Conservation (phyloP, 2,113 vertebrate genomes). For the Oncorhynchus clarkii region DNA sequence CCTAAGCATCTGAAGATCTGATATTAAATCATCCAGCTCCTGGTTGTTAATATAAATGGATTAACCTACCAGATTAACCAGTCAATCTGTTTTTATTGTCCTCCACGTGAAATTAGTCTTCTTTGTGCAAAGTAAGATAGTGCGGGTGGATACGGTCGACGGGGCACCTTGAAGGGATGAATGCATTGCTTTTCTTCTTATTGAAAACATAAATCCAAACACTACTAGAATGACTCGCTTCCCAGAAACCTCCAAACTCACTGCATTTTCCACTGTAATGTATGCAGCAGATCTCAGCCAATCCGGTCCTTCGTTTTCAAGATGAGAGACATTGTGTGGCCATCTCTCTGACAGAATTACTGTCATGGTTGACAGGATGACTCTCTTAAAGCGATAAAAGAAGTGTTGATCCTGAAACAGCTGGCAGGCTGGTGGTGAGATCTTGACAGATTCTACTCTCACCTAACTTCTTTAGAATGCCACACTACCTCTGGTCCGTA, state of each 20-base stretch:
- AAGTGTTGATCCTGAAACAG: slow-evolving; percentile 72
- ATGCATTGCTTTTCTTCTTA: slow-evolving; percentile 47
- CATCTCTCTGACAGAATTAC: slow-evolving; percentile 66
- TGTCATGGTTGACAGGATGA: slow-evolving; percentile 70
- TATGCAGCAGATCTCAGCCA: slow-evolving; percentile 30
- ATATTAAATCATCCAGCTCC: slow-evolving; percentile 48
- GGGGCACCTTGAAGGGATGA: slow-evolving; percentile 58
- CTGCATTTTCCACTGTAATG: neutral
- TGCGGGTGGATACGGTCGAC: slow-evolving; percentile 59
- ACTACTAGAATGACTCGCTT: slow-evolving; percentile 47
- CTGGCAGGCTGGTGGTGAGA: slow-evolving; percentile 51
- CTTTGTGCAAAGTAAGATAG: slow-evolving; percentile 48
- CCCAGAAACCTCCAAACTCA: neutral
- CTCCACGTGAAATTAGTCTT: slow-evolving; percentile 34
- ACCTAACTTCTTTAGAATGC: slow-evolving; percentile 48
- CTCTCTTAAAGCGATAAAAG: slow-evolving; percentile 70
- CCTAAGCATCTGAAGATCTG: slow-evolving; percentile 32
- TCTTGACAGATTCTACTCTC: slow-evolving; percentile 63
- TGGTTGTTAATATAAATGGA: slow-evolving; percentile 47
- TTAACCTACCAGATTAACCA: slow-evolving; percentile 42
- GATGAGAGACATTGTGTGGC: slow-evolving; percentile 56
- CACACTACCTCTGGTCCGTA: slow-evolving; percentile 39
- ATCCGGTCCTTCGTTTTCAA: slow-evolving; percentile 38
- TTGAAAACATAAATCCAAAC: slow-evolving; percentile 55
- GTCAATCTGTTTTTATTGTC: slow-evolving; percentile 35